These are phyloP conservation scores for Cyprinodon diabolis DNA, from an alignment of 2,797 vertebrate genomes.

Conservation along the genomic window DNA sequence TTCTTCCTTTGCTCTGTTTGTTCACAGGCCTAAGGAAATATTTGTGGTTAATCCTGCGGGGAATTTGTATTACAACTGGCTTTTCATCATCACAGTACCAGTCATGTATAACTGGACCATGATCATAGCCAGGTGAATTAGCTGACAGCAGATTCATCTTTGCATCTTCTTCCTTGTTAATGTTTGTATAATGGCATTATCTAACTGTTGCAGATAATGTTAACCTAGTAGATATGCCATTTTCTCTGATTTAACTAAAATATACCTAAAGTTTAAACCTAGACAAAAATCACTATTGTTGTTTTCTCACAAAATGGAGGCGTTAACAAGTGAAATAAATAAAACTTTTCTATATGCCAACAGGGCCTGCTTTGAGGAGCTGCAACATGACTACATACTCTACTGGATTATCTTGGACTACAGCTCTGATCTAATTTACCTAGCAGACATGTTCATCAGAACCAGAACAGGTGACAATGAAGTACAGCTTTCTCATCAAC, in stretches of 20 bases:
- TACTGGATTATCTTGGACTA: constrained; percentile 91
- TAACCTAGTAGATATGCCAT: background rate
- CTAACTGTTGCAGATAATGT: constrained; percentile 6
- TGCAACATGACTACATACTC: constrained; percentile 86
- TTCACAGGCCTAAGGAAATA: constrained; percentile 79
- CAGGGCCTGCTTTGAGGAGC: constrained; percentile 96
- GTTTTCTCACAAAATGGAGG: background rate
- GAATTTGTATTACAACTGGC: constrained; percentile 93
- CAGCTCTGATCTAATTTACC: constrained; percentile 87
- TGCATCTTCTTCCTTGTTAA: background rate
- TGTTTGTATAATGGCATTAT: background rate
- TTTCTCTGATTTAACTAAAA: background rate
- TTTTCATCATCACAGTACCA: constrained; percentile 92
- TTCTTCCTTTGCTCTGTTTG: constrained; percentile 10
- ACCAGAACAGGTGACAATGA: constrained; percentile 88
- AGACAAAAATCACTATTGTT: background rate
- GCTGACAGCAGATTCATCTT: background rate
- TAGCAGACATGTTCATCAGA: constrained; percentile 90
- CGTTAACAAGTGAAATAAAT: background rate
- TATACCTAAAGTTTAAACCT: no score
- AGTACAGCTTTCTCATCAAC: background rate
- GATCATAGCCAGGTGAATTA: constrained; percentile 91
- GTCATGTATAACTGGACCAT: constrained; percentile 99
- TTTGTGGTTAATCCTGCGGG: constrained; percentile 91
- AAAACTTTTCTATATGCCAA: constrained; percentile 17